Base-by-base conservation (phyloP, 2,113 vertebrate species). In the Myrmecobius fasciatus region DNA sequence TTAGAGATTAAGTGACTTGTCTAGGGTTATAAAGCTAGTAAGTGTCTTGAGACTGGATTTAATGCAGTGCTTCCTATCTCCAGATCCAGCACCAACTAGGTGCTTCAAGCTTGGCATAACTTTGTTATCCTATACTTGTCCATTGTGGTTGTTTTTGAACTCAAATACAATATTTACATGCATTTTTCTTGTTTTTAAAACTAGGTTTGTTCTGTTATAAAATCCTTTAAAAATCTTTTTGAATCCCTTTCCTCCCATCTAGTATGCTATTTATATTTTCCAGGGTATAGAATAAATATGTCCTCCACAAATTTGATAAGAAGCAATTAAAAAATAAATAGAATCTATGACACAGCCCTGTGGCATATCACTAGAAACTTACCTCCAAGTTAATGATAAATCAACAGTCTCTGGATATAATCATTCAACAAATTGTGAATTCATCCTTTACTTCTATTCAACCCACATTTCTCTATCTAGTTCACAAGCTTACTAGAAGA, bases 31-130 rank as follows among this genome's bases (percentile, higher is more conserved):
- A 75, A 36, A n/a, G 31, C 43, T 24, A 1, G 3, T 53, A 5
- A 25, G 54, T 26, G 43, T 5, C 0, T 6, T 6, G 49, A 60
- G 0, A 5, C 2, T 0, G 7, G 0, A 7, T 83, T 92, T 49
- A 26, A 31, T 25, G 17, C 1, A 0, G 48, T 20, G 1, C 0
- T 0, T 75, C 11, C 14, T n/a, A n/a, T 10, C 17, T n/a, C 60
- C 14, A 36, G 11, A 36, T 0, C 14, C 4, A 17, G 14, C 36
- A n/a, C 14, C 67, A 67, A 3, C 14, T n/a, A n/a, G 17, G 12
- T 75, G 60, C 31, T 11, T 17, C 56, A 12, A 14, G 12, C 67
- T n/a, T 14, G 36, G 14, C n/a, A n/a, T 22, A 12, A n/a, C 67
- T 75, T 75, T 17, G 36, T 75, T 75, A 75, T 75, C 36, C 17